These are phyloP conservation scores for Uromys caudimaculatus DNA, from an alignment of 2,797 vertebrate species.

Conservation along the genomic window DNA sequence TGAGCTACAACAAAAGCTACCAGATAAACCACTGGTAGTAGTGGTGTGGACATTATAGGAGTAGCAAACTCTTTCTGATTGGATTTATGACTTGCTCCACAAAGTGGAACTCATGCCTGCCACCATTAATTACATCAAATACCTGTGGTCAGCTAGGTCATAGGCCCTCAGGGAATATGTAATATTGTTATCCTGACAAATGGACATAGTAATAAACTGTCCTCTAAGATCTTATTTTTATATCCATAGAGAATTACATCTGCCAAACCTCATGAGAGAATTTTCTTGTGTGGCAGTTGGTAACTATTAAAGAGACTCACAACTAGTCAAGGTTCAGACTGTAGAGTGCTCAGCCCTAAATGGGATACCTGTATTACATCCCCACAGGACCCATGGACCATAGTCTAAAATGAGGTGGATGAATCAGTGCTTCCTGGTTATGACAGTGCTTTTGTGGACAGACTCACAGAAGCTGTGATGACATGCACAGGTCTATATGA, in stretches of 20 bases:
- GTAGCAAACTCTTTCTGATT: background rate
- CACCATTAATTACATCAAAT: background rate
- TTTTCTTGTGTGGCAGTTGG: background rate
- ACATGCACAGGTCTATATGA: background rate
- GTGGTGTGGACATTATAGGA: no score
- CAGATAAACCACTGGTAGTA: background rate
- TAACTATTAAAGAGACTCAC: background rate
- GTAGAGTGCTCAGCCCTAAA: background rate
- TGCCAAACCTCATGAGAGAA: background rate
- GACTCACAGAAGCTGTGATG: background rate
- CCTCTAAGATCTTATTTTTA: background rate
- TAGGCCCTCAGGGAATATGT: background rate
- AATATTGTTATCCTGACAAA: background rate
- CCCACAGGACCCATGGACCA: no score
- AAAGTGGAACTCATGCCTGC: background rate
- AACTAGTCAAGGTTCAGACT: background rate
- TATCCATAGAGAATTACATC: background rate
- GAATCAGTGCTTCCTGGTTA: background rate
- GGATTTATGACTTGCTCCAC: background rate
- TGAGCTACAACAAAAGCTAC: background rate
- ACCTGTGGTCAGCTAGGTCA: background rate
- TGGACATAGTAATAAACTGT: background rate
- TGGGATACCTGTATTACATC: background rate
- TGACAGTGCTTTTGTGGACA: background rate
- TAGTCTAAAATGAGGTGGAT: background rate